Evolutionary conservation across 2,888 invertebrate species (phyloP).

Genomic region (Pandemis heparana): DNA sequence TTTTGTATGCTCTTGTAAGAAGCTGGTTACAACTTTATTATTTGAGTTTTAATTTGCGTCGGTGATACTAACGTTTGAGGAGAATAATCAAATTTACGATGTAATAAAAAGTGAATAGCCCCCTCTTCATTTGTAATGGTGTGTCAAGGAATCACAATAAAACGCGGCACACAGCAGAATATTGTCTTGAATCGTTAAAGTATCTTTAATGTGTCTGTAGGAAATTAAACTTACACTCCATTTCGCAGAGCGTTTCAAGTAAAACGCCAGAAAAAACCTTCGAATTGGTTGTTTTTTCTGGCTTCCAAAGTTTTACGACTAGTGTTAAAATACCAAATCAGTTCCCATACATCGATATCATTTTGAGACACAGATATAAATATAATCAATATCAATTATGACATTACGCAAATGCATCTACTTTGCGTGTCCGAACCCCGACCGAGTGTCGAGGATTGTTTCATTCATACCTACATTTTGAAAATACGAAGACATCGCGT

Average conservation of each 20-base stretch:
- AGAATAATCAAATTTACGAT: slow-evolving; percentile 65
- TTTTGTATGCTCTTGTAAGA: neutral
- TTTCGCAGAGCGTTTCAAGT: neutral
- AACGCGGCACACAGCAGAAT: slow-evolving; percentile 61
- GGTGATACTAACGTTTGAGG: slow-evolving; percentile 54
- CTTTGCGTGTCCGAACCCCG: no score
- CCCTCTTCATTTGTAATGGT: slow-evolving; percentile 69
- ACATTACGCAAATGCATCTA: no score
- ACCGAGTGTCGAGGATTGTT: no score
- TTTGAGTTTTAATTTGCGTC: neutral
- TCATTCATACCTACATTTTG: no score
- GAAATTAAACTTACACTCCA: slow-evolving; percentile 65
- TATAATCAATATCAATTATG: no score
- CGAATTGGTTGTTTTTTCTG: neutral
- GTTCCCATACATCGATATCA: no score
- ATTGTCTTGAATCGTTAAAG: slow-evolving; percentile 65
- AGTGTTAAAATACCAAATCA: no score
- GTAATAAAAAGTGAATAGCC: slow-evolving; percentile 67
- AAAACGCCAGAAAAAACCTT: slow-evolving; percentile 3
- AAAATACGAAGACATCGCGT: no score
- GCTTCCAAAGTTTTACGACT: neutral
- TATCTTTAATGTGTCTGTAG: slow-evolving; percentile 66
- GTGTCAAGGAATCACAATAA: slow-evolving; percentile 68
- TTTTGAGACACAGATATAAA: no score
- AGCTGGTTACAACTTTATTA: neutral